phyloP scores from a whole-genome alignment of 2,797 vertebrate genomes.

The Enteromius afrohamiltoni region DNA sequence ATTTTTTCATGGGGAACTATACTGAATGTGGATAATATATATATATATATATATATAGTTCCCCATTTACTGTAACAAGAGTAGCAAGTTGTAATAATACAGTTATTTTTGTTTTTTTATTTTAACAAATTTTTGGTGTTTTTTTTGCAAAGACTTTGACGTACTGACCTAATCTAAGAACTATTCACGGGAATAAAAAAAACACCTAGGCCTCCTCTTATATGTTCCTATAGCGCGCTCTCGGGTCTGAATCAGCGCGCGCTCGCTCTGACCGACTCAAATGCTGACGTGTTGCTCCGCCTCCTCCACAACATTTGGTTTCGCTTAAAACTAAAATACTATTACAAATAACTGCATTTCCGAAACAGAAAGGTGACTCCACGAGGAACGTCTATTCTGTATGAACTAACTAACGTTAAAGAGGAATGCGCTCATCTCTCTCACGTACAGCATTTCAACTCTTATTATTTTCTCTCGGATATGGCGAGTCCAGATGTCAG shows the following conservation, averaged over 20 bases:
- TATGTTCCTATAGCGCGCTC: not conserved
- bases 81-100: not conserved
- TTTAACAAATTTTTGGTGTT: not conserved
- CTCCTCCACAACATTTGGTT: conserved; percentile 54
- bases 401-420: no score
- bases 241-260: conserved; percentile 17
- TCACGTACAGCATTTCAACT: not conserved
- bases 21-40: not conserved
- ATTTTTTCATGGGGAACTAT: not conserved
- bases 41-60: not conserved
- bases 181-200: not conserved
- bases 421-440: not conserved
- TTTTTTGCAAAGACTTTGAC: not conserved
- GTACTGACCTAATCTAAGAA: not conserved
- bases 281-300: conserved; percentile 83
- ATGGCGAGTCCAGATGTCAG: conserved; percentile 33
- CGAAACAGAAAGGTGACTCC: not conserved
- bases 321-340: conserved; percentile 19
- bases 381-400: not conserved
- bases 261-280: conserved; percentile 46
- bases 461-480: not conserved
- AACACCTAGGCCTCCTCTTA: not conserved
- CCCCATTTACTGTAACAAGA: not conserved
- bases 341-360: not conserved
- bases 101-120: no score